A percentile compares a stretch with the other conserved stretches of the same genome.
Evolutionary conservation across 2,888 invertebrate species (phyloP).

Genomic region (Ochropleura plecta): DNA sequence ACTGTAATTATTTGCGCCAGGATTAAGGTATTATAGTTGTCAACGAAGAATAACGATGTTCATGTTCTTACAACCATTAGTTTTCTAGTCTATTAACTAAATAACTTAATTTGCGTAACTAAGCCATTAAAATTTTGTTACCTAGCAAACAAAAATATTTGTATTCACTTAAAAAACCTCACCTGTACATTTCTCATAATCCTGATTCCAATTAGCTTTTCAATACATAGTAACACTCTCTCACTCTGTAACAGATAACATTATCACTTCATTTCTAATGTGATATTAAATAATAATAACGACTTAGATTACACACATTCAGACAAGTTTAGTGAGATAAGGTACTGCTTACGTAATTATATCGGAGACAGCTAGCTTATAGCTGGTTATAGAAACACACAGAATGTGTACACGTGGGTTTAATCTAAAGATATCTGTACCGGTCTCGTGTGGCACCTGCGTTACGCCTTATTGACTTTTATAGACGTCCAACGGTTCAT

Average conservation of each 20-base stretch:
- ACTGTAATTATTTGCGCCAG: conserved; percentile 24
- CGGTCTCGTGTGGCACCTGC: conserved; percentile 72
- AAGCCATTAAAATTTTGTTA: not conserved
- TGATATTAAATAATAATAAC: conserved; percentile 49
- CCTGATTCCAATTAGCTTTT: conserved; percentile 14
- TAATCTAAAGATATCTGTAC: conserved; percentile 59
- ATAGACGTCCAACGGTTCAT: conserved; percentile 72
- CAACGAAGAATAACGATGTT: conserved; percentile 34
- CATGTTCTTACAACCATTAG: conserved; percentile 13
- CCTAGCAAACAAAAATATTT: not conserved
- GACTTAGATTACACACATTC: conserved; percentile 45
- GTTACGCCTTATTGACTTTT: conserved; percentile 78
- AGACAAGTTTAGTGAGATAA: conserved; percentile 42
- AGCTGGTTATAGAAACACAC: conserved; percentile 37
- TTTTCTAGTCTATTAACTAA: conserved; percentile 15
- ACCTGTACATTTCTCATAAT: not conserved
- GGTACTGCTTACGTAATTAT: conserved; percentile 38
- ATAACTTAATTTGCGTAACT: conserved; percentile 12
- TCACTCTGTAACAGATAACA: conserved; percentile 20
- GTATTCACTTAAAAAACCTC: not conserved
- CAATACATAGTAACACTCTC: not conserved
- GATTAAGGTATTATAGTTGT: conserved; percentile 46
- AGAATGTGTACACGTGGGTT: conserved; percentile 56
- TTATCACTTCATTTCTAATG: conserved; percentile 48
- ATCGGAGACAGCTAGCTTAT: conserved; percentile 42